These are phyloP conservation scores for Hypercompe scribonia DNA, from an alignment of 2,888 invertebrate genomes.

Conservation along the genomic window DNA sequence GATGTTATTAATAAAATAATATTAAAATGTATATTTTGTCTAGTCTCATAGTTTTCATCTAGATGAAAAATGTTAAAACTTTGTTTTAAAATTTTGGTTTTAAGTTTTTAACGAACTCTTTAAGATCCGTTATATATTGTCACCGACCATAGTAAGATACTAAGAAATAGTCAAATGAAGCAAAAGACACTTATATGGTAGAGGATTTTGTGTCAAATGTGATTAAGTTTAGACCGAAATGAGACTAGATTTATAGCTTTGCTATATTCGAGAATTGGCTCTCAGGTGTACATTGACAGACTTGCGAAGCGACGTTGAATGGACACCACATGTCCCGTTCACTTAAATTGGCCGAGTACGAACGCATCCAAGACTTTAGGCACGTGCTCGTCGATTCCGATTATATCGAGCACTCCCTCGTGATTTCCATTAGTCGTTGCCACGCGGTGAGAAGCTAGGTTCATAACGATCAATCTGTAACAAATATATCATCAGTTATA, in stretches of 20 bases:
- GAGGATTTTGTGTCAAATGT: background rate
- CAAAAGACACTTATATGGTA: background rate
- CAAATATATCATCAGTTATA: background rate
- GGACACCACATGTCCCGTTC: constrained; percentile 40
- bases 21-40: background rate
- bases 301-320: constrained; percentile 34
- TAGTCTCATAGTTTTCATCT: background rate
- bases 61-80: background rate
- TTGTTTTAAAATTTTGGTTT: background rate
- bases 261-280: constrained; percentile 6
- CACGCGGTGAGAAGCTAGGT: constrained; percentile 85
- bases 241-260: constrained; percentile 5
- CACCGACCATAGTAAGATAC: too few relatives aligned
- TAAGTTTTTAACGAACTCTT: background rate
- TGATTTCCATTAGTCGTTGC: constrained; percentile 79
- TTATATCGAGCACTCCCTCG: constrained; percentile 87
- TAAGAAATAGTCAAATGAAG: background rate
- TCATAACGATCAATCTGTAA: constrained; percentile 86
- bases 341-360: constrained; percentile 84
- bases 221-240: background rate
- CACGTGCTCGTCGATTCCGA: constrained; percentile 88
- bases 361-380: constrained; percentile 89
- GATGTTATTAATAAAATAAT: background rate
- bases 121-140: background rate
- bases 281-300: constrained; percentile 44